Conservation (phyloP, 1,140 invertebrate genomes). For the Drosophila neocordata region DNA sequence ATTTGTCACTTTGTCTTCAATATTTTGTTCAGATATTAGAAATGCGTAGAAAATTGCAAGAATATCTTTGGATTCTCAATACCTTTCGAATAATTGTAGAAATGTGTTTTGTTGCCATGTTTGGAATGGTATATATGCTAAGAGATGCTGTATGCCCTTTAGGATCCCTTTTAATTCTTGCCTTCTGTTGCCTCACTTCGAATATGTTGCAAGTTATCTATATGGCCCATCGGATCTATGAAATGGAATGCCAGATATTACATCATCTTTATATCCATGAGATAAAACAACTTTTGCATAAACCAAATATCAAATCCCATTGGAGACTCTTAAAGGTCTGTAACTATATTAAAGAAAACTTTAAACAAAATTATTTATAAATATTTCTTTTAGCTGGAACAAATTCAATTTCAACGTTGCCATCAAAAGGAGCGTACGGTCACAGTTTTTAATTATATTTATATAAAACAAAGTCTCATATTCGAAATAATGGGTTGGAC, state of each 20-base stretch:
- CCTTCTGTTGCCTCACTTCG: neutral
- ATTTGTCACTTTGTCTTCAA: neutral
- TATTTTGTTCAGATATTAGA: neutral
- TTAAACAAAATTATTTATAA: neutral
- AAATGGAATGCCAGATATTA: neutral
- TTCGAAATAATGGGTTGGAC: constrained; percentile 15
- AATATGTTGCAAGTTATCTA: neutral
- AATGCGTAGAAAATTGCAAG: neutral
- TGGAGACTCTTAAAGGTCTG: neutral
- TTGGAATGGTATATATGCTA: too few relatives aligned
- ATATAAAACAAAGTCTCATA: neutral
- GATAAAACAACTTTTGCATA: neutral
- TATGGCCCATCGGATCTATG: neutral
- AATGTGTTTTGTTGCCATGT: neutral
- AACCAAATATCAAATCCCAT: neutral
- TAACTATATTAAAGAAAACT: neutral
- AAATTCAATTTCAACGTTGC: neutral
- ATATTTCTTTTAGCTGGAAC: neutral
- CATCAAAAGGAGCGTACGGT: neutral
- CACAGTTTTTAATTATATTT: constrained; percentile 11
- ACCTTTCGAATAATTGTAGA: neutral
- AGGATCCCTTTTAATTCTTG: neutral
- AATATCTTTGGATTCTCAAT: neutral
- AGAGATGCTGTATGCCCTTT: too few relatives aligned
- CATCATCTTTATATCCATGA: neutral